Base-by-base conservation (phyloP, 1,140 invertebrate genomes). In the Microplitis demolitor region DNA sequence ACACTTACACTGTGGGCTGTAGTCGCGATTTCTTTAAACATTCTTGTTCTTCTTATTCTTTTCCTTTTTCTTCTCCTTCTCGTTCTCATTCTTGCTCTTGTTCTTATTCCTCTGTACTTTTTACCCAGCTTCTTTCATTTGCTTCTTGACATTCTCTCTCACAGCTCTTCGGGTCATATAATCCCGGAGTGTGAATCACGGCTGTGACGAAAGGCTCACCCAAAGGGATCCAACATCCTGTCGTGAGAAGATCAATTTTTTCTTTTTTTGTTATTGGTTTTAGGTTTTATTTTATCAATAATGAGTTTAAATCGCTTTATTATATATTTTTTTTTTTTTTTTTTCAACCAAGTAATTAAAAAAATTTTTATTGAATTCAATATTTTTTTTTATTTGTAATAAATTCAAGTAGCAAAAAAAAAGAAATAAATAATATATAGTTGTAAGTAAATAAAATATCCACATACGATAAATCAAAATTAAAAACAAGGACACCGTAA, bases 171-270 rank as follows among this genome's bases (percentile, higher is more conserved):
- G 24, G 50, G 45, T 66, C 50, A 53, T 11, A 66, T 24, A 53
- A 33, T 53, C 11, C 13, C 16, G 13, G 61, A 66, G 50, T 66
- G 64, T 66, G 50, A 66, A 66, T 66, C 61, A 63, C n/a, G 34
- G 35, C 66, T 68, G 53, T 68, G 66, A 68, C 66, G 33, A 68
- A 68, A 56, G 56, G 34, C 11, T 24, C n/a, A 14, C 16, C n/a
- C 14, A 39, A 58, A 58, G 33, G 54, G 34, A 37, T 14, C 66
- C 31, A 37, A 58, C 34, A 58, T 24, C 16, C 14, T 37, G 24
- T 13, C 66, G 66, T 68, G 66, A 68, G 66, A 68, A 68, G 14
- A 67, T 13, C n/a, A 24, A 24, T 24, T 24, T n/a, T 9, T 34
- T 53, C n/a, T 54, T 67, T 33, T 54, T 24, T 53, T 67, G 11